phyloP scores from a whole-genome alignment of 1,140 invertebrate species.

The Papilio helenus region DNA sequence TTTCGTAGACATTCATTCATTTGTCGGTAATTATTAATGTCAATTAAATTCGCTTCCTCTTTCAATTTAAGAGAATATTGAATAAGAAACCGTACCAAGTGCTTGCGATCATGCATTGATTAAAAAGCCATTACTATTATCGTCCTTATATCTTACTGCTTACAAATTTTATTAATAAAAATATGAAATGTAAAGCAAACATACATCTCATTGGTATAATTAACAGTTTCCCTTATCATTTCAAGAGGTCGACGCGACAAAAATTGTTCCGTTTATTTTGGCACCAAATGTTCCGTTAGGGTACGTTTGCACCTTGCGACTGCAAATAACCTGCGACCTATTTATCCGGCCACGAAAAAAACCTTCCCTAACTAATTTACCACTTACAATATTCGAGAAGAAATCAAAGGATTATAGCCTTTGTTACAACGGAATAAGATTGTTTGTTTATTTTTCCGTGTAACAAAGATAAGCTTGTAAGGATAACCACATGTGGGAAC shows the following conservation, averaged over 20 bases:
- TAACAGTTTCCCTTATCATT: slow-evolving; percentile 63
- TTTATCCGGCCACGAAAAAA: slow-evolving; percentile 70
- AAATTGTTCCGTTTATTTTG: slow-evolving; percentile 70
- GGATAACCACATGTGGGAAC: slow-evolving; percentile 74
- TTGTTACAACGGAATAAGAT: slow-evolving; percentile 38
- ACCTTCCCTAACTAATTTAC: slow-evolving; percentile 43
- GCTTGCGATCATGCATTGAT: too few species aligned
- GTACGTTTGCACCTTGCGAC: slow-evolving; percentile 73
- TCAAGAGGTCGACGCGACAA: slow-evolving; percentile 57
- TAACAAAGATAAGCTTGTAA: slow-evolving; percentile 45
- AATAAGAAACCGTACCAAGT: background rate
- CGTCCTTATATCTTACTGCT: too few species aligned
- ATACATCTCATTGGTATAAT: slow-evolving; percentile 49
- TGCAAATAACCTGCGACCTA: slow-evolving; percentile 80
- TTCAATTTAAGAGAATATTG: too few species aligned
- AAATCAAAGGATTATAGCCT: slow-evolving; percentile 42
- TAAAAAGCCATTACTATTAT: too few species aligned
- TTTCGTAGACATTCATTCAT: background rate
- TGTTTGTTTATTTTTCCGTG: background rate
- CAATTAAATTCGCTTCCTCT: too few species aligned
- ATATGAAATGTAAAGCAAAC: slow-evolving; percentile 41
- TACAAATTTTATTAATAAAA: background rate
- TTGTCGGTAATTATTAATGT: too few species aligned
- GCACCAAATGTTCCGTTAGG: slow-evolving; percentile 69
- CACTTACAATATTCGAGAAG: background rate